Base-by-base conservation (phyloP, 2,797 vertebrate species). In the Trachurus trachurus region DNA sequence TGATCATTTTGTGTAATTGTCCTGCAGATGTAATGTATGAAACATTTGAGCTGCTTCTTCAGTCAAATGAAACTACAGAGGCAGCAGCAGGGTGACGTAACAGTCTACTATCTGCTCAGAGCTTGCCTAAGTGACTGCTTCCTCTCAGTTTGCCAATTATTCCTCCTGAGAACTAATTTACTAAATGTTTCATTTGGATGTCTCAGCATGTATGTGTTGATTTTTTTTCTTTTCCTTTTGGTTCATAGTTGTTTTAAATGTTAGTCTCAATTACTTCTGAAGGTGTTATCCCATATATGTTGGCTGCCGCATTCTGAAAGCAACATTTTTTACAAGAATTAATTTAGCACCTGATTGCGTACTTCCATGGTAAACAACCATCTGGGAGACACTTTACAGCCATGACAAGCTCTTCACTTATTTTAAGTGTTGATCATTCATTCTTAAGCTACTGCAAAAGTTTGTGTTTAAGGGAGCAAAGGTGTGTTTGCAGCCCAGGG, bases 401-500 rank as follows among this genome's bases (percentile, higher is more conserved):
- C 0, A 0, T 22, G 53, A 60, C 47, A 8, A 50, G 64, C 72
- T 60, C 15, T 42, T 34, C 11, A 13, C 45, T 67, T 50, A 16
- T 53, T 73, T 37, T n/a, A 22, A 29, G 42, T 44, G 21, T 63
- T 63, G 57, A 79, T 61, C 31, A 19, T 47, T 63, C 42, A 19
- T 78, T 68, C 22, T n/a, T 66, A 16, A 44, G 21, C 19, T 47
- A 31, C 39, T 56, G 3, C 15, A 47, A 64, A 34, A 16, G 21
- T 70, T 42, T 69, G 37, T 70, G 56, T 16, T 34, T 34, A 11
- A 39, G 15, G 15, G 50, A 76, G 34, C 29, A 68, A 52, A 57
- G 15, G n/a, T 62, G 22, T 64, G 40, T 70, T 78, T 82, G 70
- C 85, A 89, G 95, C 96, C 95, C n/a, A n/a, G n/a, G n/a, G n/a